Evolutionary conservation across 1,140 invertebrate species (phyloP).

Genomic region (Drosophila lacteicornis): DNA sequence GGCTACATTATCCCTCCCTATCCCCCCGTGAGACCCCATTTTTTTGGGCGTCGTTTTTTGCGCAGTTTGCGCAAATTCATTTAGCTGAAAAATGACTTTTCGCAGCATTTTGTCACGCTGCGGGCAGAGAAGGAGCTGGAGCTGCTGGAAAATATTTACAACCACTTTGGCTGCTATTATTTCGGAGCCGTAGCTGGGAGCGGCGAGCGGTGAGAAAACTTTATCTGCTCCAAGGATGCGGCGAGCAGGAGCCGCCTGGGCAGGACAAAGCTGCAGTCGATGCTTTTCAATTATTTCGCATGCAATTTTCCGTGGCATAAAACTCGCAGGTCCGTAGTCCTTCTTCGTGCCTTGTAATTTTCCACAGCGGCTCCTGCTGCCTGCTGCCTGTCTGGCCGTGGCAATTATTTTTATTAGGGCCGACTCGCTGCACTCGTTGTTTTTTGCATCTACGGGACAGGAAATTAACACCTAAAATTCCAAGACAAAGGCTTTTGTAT

Average conservation of each 20-base stretch:
- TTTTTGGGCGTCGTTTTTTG: slow-evolving; percentile 58
- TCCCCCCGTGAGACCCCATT: slow-evolving; percentile 6
- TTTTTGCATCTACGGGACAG: slow-evolving; percentile 56
- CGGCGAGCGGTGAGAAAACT: slow-evolving; percentile 58
- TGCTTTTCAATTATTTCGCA: slow-evolving; percentile 82
- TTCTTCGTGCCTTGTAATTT: slow-evolving; percentile 66
- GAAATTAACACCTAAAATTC: slow-evolving; percentile 77
- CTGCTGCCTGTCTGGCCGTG: slow-evolving; percentile 24
- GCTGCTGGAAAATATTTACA: slow-evolving; percentile 77
- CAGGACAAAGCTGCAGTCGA: slow-evolving; percentile 62
- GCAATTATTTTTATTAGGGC: slow-evolving; percentile 78
- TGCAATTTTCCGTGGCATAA: slow-evolving; percentile 79
- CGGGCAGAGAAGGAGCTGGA: slow-evolving; percentile 32
- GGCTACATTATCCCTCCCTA: not conserved
- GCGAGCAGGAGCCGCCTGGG: slow-evolving; percentile 15
- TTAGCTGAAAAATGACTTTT: slow-evolving; percentile 82
- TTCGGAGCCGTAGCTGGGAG: slow-evolving; percentile 36
- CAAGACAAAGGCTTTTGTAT: slow-evolving; percentile 32
- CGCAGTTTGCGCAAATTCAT: slow-evolving; percentile 81
- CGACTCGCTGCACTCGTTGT: slow-evolving; percentile 44
- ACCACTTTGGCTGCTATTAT: slow-evolving; percentile 81
- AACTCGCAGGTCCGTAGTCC: slow-evolving; percentile 41
- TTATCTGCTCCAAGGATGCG: slow-evolving; percentile 50
- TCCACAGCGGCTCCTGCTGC: slow-evolving; percentile 20
- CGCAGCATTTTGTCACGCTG: slow-evolving; percentile 66